Evolutionary conservation across 2,797 vertebrate genomes (phyloP).

Genomic region (Tauraco hartlaubi): DNA sequence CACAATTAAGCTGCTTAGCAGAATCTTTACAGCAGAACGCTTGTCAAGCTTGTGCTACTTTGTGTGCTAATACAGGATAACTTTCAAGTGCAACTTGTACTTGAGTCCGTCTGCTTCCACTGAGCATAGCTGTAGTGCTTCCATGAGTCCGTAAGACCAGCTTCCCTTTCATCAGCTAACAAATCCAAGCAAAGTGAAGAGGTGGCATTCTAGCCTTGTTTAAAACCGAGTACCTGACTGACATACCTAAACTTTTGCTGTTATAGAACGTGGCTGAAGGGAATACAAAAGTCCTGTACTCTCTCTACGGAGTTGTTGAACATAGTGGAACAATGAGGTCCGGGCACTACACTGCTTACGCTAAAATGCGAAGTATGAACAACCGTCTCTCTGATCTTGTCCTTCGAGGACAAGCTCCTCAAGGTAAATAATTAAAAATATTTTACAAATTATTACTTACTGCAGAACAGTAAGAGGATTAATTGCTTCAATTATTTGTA

Average conservation of each 20-base stretch:
- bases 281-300: constrained; percentile 87
- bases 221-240: not conserved
- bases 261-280: constrained; percentile 86
- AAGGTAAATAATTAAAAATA: constrained; percentile 73
- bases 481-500: not conserved
- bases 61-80: not conserved
- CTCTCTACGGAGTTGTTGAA: constrained; percentile 94
- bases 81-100: not conserved
- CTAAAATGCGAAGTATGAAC: constrained; percentile 84
- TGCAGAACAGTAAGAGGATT: not conserved
- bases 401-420: constrained; percentile 73
- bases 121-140: not conserved
- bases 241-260: not conserved
- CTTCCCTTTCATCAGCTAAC: not conserved
- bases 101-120: not conserved
- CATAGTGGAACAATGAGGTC: constrained; percentile 97
- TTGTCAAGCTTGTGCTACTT: not conserved
- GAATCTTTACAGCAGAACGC: not conserved
- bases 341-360: constrained; percentile 96
- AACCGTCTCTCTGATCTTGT: constrained; percentile 73
- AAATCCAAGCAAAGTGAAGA: not conserved
- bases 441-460: not conserved
- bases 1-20: not conserved
- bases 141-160: not conserved
- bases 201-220: not conserved